These are phyloP conservation scores for Vollenhovia emeryi DNA, from an alignment of 1,140 invertebrate species.

Conservation along the genomic window DNA sequence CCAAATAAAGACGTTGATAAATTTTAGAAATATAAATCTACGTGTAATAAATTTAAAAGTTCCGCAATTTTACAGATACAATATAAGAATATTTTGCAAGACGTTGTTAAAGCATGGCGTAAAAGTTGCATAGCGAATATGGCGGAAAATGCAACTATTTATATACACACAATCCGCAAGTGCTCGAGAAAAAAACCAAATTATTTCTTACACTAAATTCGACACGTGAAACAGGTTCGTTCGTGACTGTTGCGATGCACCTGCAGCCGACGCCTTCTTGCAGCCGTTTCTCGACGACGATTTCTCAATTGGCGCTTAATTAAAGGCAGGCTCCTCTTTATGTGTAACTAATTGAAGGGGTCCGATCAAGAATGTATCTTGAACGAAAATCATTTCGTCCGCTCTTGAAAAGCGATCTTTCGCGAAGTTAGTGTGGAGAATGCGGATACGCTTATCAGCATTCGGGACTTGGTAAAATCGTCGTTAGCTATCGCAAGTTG, in stretches of 20 bases:
- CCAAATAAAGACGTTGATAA: not conserved
- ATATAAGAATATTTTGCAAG: not conserved
- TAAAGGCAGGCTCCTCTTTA: conserved; percentile 23
- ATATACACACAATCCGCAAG: not conserved
- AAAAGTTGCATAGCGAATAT: not conserved
- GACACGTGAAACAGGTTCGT: not conserved
- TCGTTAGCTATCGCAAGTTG: not conserved
- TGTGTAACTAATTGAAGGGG: conserved; percentile 22
- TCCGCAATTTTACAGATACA: not conserved
- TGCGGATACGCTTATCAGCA: conserved; percentile 4
- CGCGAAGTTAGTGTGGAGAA: not conserved
- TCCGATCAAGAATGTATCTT: conserved; percentile 22
- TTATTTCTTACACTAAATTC: conserved; percentile 33
- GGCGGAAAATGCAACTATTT: not conserved
- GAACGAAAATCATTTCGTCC: not conserved
- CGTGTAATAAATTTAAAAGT: not conserved
- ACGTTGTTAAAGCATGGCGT: not conserved
- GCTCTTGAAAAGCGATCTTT: conserved; percentile 3
- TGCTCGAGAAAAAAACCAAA: not conserved
- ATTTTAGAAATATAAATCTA: not conserved
- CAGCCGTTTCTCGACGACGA: not conserved
- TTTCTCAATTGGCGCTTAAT: conserved; percentile 40
- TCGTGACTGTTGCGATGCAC: conserved; percentile 2
- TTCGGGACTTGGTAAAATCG: not conserved
- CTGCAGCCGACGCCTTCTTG: conserved; percentile 11